Evolutionary conservation across 23 tunicate genomes (phyloP).

Genomic region (Ascidia mentula): DNA sequence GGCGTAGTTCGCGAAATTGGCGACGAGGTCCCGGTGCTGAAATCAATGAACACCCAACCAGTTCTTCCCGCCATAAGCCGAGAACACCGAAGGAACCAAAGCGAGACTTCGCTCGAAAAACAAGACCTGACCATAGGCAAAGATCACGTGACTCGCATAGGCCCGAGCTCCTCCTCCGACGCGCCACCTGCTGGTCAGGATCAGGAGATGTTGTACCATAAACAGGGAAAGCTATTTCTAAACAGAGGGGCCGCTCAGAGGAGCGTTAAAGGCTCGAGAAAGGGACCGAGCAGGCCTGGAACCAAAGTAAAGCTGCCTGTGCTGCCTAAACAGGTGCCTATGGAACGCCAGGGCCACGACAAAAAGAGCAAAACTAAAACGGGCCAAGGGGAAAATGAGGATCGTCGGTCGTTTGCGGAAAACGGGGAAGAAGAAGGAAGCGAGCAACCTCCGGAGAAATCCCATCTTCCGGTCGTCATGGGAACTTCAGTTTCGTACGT

Average conservation of each 20-base stretch:
- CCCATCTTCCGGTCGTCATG: slow-evolving; percentile 9
- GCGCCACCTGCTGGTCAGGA: background rate
- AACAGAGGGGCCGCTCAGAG: slow-evolving; percentile 21
- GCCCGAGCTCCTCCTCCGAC: background rate
- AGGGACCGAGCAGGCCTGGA: slow-evolving; percentile 2
- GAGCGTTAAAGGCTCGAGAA: background rate
- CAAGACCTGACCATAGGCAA: slow-evolving; percentile 9
- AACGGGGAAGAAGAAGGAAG: background rate
- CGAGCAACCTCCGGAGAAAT: background rate
- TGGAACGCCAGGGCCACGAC: background rate
- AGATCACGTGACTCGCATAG: slow-evolving; percentile 17
- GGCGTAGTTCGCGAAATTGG: slow-evolving; percentile 18
- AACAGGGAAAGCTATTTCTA: slow-evolving; percentile 21
- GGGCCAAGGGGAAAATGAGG: background rate
- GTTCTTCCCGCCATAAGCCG: background rate
- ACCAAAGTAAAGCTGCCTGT: slow-evolving; percentile 26
- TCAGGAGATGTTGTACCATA: background rate
- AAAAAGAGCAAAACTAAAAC: background rate
- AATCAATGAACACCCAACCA: background rate
- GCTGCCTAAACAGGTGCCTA: slow-evolving; percentile 18
- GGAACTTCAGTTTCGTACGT: background rate
- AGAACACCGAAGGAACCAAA: background rate
- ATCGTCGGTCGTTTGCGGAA: background rate
- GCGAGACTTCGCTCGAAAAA: background rate
- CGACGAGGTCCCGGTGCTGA: background rate